These are phyloP conservation scores for Megalops cyprinoides DNA, from an alignment of 2,797 vertebrate genomes.

Conservation along the genomic window DNA sequence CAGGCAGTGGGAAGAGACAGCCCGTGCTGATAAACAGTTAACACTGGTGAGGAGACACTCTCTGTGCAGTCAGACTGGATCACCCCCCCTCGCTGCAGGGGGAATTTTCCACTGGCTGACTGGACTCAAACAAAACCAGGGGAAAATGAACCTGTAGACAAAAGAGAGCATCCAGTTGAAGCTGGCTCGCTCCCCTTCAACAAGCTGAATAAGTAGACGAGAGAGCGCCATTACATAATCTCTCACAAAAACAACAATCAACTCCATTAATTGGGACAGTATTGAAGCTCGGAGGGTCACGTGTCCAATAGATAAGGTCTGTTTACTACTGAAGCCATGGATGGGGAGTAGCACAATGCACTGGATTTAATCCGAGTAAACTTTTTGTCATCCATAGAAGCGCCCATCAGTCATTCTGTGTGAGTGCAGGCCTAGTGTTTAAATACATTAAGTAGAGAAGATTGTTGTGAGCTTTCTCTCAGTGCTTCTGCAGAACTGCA, in stretches of 20 bases:
- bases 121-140: conserved; percentile 67
- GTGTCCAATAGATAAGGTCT: conserved; percentile 3
- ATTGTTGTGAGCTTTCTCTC: neutral
- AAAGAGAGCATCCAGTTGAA: conserved; percentile 53
- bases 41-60: conserved; percentile 31
- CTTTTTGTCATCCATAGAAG: neutral
- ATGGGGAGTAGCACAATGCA: conserved; percentile 9
- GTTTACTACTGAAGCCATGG: conserved; percentile 58
- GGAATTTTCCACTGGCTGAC: conserved; percentile 67
- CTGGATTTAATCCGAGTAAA: neutral
- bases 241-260: conserved; percentile 48
- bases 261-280: conserved; percentile 52
- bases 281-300: conserved; percentile 36
- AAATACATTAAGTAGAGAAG: neutral
- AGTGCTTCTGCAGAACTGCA: neutral
- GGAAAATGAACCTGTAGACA: conserved; percentile 53
- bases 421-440: neutral
- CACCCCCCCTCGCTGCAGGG: conserved; percentile 30
- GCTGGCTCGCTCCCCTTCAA: conserved; percentile 31
- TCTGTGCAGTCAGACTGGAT: conserved; percentile 29
- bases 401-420: neutral
- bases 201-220: conserved; percentile 32
- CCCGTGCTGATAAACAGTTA: conserved; percentile 35
- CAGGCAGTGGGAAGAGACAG: neutral
- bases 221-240: conserved; percentile 63